Base-by-base conservation (phyloP, 2,797 vertebrate genomes). In the Octomys mimax region DNA sequence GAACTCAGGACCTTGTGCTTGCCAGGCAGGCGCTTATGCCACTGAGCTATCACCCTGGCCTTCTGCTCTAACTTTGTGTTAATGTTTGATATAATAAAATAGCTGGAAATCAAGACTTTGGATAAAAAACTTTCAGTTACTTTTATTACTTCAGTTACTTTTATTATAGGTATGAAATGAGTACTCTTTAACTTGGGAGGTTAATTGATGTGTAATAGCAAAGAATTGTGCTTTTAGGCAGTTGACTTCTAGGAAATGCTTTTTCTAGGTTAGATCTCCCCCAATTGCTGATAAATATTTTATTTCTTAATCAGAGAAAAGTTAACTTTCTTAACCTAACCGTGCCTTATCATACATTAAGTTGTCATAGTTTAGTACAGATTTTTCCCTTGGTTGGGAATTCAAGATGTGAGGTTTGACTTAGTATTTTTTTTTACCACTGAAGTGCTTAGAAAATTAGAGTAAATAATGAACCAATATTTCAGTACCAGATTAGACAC, bases 401-500 rank as follows among this genome's bases (percentile, higher is more conserved):
- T 96, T 97, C 84, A 93, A 77, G 42, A 52, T 97, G 88, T 95
- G 52, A 0, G 0, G 1, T 96, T 98, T 86, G 88, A 96, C 42
- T 95, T 52, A 2, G 33, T 98, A 97, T 96, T 95, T 54, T 57
- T 54, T 97, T 88, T 68, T 46, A 96, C 16, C 1, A 6, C 77
- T 96, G 52, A 52, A 62, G 49, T 95, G 31, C 94, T 96, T 98
- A 86, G 96, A 97, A 97, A 94, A 97, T 96, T 97, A 96, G 95
- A 94, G 87, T 98, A 98, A 98, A 97, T 98, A 97, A 91, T 57
- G 46, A 95, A 96, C 94, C 85, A 97, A 80, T 75, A 93, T 95
- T 98, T 98, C 79, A 92, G 12, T 97, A 91, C 42, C 68, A 95
- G 94, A 95, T 97, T 97, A 84, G 97, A 75, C 94, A 89, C 95